A percentile compares a stretch with the other conserved stretches of the same genome.
phyloP scores from a whole-genome alignment of 2,797 vertebrate genomes.

The Galaxias olidus region DNA sequence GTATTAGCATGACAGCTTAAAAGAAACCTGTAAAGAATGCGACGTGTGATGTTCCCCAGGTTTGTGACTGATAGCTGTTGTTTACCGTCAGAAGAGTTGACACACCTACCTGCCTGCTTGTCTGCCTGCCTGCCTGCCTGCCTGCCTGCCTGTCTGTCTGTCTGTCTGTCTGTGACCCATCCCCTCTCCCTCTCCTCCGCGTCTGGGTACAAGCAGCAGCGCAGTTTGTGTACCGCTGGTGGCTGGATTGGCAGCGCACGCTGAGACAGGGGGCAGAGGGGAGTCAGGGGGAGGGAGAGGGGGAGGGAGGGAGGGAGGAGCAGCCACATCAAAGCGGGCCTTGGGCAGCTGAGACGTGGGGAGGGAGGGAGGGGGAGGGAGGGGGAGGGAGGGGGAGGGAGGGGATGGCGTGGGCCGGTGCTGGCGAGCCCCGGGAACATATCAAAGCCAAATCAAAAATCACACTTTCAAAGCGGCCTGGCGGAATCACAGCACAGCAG shows the following conservation, averaged over 20 bases:
- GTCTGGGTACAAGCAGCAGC: too few relatives aligned
- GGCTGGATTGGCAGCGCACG: constrained; percentile 20
- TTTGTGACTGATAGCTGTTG: too few relatives aligned
- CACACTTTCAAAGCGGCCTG: constrained; percentile 38
- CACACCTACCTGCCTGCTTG: too few relatives aligned
- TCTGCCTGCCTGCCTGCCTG: constrained; percentile 17
- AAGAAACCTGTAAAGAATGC: too few relatives aligned
- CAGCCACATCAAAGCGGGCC: constrained; percentile 47
- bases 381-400: constrained; percentile 34
- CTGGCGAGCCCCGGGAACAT: constrained; percentile 39
- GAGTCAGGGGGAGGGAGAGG: constrained; percentile 5
- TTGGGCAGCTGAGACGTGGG: constrained; percentile 48
- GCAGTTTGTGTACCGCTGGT: constrained; percentile 2
- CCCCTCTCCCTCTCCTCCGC: constrained; percentile 2
- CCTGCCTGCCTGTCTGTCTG: constrained; percentile 21
- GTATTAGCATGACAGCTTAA: too few relatives aligned
- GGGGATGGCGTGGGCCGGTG: constrained; percentile 43
- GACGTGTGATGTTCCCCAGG: too few relatives aligned
- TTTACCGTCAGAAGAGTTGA: too few relatives aligned
- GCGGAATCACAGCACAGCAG: constrained; percentile 17
- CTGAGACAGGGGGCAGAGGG: constrained; percentile 17
- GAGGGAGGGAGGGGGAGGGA: constrained; percentile 24
- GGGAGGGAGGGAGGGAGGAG: neutral
- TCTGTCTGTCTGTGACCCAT: constrained; percentile 17
- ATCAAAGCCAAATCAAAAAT: constrained; percentile 52